A percentile compares a stretch with the other conserved stretches of the same genome.
These are phyloP conservation scores for Melanostoma scalare DNA, from an alignment of 2,888 invertebrate genomes.

Conservation along the genomic window DNA sequence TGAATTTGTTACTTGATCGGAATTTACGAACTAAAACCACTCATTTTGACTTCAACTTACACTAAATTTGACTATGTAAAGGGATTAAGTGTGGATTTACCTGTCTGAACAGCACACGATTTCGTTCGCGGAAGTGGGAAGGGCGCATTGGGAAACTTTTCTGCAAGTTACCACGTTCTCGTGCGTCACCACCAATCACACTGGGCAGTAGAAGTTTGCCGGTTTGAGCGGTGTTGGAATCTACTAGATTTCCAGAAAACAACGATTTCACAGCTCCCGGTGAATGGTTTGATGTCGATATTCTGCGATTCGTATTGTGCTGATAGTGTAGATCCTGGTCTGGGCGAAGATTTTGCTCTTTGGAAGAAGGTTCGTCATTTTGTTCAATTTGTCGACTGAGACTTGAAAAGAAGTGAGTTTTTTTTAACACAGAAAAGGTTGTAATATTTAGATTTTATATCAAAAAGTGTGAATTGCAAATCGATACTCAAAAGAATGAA, in stretches of 20 bases:
- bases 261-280: conserved; percentile 51
- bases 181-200: conserved; percentile 44
- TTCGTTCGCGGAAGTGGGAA: conserved; percentile 80
- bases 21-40: too few relatives aligned
- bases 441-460: too few relatives aligned
- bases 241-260: conserved; percentile 63
- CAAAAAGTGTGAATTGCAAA: too few relatives aligned
- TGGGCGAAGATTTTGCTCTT: conserved; percentile 79
- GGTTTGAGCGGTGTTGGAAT: conserved; percentile 61
- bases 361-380: conserved; percentile 73
- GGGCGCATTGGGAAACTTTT: conserved; percentile 76
- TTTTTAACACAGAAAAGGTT: too few relatives aligned
- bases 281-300: conserved; percentile 73
- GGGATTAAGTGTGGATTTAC: conserved; percentile 71
- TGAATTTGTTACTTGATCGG: too few relatives aligned
- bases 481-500: too few relatives aligned
- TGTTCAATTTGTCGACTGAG: conserved; percentile 65
- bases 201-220: conserved; percentile 71
- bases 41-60: too few relatives aligned
- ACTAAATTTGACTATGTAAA: too few relatives aligned
- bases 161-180: conserved; percentile 64
- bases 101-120: conserved; percentile 78
- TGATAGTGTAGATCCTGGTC: conserved; percentile 73
- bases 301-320: conserved; percentile 71
- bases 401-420: neutral